These are phyloP conservation scores for Parazoanthus atlanticus DNA, from an alignment of 92 coral and sea anemone genomes.

Conservation along the genomic window DNA sequence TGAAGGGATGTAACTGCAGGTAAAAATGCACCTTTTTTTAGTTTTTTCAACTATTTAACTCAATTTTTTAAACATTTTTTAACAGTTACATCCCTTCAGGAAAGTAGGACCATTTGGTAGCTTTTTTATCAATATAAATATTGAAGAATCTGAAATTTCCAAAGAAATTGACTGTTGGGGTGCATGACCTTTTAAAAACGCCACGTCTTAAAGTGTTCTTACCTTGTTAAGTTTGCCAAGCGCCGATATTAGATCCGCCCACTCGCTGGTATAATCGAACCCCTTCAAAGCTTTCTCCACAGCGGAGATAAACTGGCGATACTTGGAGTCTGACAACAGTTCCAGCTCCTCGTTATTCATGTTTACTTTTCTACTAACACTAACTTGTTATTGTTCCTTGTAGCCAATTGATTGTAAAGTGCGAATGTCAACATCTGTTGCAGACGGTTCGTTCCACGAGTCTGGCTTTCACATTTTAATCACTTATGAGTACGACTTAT, in stretches of 20 bases:
- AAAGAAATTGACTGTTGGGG: neutral
- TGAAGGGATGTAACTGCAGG: too few species aligned
- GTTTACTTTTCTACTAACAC: neutral
- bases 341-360: constrained; percentile 95
- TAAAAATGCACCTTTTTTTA: too few species aligned
- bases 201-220: neutral
- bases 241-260: constrained; percentile 98
- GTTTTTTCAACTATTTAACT: too few species aligned
- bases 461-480: neutral
- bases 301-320: constrained; percentile 94
- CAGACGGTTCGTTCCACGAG: neutral
- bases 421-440: neutral
- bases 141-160: neutral
- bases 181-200: neutral
- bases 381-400: neutral
- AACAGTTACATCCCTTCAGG: too few species aligned
- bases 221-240: constrained; percentile 98
- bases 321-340: constrained; percentile 89
- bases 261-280: constrained; percentile 95
- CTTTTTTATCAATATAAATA: neutral
- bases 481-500: neutral
- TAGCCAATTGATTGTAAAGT: neutral
- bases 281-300: constrained; percentile 92
- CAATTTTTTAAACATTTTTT: too few species aligned
- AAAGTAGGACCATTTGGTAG: too few species aligned